Conservation (phyloP, 2,888 invertebrate genomes). For the Nephrotoma flavescens region DNA sequence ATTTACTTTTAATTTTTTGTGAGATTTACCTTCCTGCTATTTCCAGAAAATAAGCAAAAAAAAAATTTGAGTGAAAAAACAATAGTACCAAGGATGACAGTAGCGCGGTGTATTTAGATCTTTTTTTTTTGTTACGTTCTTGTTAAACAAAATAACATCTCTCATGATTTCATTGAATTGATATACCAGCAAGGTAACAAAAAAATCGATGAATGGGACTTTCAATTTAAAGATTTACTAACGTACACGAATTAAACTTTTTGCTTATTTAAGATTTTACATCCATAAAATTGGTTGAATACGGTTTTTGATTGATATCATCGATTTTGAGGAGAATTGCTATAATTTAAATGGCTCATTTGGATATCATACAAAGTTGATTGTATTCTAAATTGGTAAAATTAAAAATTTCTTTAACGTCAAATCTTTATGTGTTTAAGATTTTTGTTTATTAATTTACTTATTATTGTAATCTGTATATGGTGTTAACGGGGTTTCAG, state of each 20-base stretch:
- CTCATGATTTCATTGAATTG: neutral
- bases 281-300: neutral
- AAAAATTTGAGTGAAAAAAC: conserved; percentile 1
- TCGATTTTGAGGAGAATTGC: neutral
- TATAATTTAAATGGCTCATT: neutral
- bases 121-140: neutral
- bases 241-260: neutral
- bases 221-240: neutral
- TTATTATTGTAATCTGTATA: too few species aligned
- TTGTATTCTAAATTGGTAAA: too few species aligned
- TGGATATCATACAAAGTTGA: too few species aligned
- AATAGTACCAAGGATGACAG: conserved; percentile 4
- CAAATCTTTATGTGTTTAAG: too few species aligned
- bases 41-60: neutral
- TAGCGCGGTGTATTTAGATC: conserved; percentile 1
- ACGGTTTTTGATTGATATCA: neutral
- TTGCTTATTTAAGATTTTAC: neutral
- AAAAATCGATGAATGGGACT: neutral
- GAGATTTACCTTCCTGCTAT: neutral
- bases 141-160: neutral
- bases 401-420: too few species aligned
- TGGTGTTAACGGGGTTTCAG: too few species aligned
- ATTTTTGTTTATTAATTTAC: too few species aligned
- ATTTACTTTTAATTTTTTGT: neutral
- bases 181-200: neutral